phyloP scores from a whole-genome alignment of 2,113 vertebrate species.

The Guaruba guarouba region DNA sequence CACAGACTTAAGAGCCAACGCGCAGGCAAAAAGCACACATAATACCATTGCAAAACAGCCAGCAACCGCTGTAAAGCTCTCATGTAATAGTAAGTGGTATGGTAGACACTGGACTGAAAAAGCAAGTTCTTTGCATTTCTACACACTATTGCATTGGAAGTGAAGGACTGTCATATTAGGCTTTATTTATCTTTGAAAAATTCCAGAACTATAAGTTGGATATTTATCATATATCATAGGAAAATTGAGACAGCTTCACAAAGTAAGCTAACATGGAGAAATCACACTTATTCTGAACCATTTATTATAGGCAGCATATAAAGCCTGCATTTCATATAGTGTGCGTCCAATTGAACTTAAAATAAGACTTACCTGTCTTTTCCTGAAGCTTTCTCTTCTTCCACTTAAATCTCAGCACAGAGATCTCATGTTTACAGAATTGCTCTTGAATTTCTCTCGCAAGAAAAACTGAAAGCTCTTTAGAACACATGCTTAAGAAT shows the following conservation, averaged over 20 bases:
- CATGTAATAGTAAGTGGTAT: fast-evolving
- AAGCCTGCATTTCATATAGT: neutral
- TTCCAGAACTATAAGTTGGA: fast-evolving
- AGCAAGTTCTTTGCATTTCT: neutral
- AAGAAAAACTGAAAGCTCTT: neutral
- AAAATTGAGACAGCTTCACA: neutral
- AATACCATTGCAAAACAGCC: neutral
- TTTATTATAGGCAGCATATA: neutral
- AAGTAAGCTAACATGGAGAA: neutral
- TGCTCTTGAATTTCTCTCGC: neutral
- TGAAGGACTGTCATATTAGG: neutral
- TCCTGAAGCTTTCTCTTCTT: neutral
- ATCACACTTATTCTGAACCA: neutral
- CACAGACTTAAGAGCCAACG: neutral
- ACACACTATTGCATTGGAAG: neutral
- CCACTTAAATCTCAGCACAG: neutral
- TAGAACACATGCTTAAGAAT: neutral
- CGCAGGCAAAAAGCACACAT: neutral
- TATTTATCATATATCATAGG: neutral
- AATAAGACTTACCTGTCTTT: neutral
- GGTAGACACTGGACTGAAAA: neutral
- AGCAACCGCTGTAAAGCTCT: neutral
- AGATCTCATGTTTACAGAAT: fast-evolving
- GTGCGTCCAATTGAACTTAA: neutral
- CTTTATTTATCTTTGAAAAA: neutral